These are phyloP conservation scores for Perizoma affinitatum DNA, from an alignment of 2,888 invertebrate genomes.

Conservation along the genomic window DNA sequence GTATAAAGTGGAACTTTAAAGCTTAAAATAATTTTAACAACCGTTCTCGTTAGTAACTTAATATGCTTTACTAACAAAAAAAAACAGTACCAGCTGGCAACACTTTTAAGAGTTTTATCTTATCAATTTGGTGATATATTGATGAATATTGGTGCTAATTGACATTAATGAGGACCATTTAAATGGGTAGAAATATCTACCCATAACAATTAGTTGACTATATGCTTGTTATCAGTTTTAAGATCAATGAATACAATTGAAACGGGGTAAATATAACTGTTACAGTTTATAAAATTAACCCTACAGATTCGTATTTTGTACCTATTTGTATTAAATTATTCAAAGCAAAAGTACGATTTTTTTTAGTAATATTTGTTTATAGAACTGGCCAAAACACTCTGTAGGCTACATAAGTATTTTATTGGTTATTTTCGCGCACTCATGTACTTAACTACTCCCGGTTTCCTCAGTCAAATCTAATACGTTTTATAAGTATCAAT, in stretches of 20 bases:
- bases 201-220: slow-evolving; percentile 24
- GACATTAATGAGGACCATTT: slow-evolving; percentile 52
- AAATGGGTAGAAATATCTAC: slow-evolving; percentile 37
- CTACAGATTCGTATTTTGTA: too few relatives aligned
- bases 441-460: slow-evolving; percentile 1
- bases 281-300: too few relatives aligned
- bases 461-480: slow-evolving; percentile 21
- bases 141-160: slow-evolving; percentile 54
- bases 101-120: slow-evolving; percentile 50
- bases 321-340: too few relatives aligned
- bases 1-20: slow-evolving; percentile 1
- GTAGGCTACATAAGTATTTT: not conserved
- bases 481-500: slow-evolving; percentile 1
- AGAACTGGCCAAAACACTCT: too few relatives aligned
- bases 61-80: slow-evolving; percentile 46
- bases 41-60: slow-evolving; percentile 46
- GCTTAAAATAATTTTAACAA: slow-evolving; percentile 6
- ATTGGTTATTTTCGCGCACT: slow-evolving; percentile 5
- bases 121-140: slow-evolving; percentile 54
- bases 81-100: slow-evolving; percentile 52
- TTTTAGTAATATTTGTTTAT: too few relatives aligned
- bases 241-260: too few relatives aligned
- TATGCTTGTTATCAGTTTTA: slow-evolving; percentile 22
- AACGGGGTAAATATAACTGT: too few relatives aligned
- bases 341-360: too few relatives aligned